Evolutionary conservation across 2,113 vertebrate species (phyloP), one percentile per base, ranked within the genome.

Genomic region (Ophthalmolycus amberensis): DNA sequence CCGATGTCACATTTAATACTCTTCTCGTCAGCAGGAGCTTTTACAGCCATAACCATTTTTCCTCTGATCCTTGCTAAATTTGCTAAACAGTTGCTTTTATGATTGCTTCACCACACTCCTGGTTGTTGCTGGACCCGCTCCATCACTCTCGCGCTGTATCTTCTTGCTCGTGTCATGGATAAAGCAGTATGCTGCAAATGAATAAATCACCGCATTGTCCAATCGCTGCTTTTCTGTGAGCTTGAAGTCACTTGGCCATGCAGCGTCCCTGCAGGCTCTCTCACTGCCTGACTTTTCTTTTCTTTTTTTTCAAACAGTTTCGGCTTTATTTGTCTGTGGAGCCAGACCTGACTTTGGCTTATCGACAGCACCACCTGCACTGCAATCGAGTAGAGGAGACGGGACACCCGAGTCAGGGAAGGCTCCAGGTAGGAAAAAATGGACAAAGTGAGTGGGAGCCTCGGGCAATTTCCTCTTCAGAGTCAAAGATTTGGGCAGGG

Each of bases 341-440:
- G 77, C 71, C 83, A 79, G 85, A 79, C 83, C 78, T 67, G 79
- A 90, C 76, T 85, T 82, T 80, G 80, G 86, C 89, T 92, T 91
- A 93, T 92, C 80, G 64, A 90, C 91, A 86, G 66, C 68, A 85
- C 79, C 91, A 87, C 68, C 90, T 82, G 90, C 85, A 83, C 89
- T 60, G 75, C 86, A 90, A 88, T 91, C 89, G 84, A 50, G 77
- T 77, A 74, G 77, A 79, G 54, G 72, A 70, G 71, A 63, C 67
- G 66, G 75, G 84, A 82, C 59, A 63, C 68, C 71, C 3, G 38
- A 77, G 82, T 80, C 77, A 85, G 78, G 25, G 0, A 56, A 73
- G 48, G 80, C 74, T 71, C 9, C 68, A 60, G 27, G 71, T 29
- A 68, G 42, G 25, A 59, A 56, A 58, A 71, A 70, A 66, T 18